A percentile compares a stretch with the other conserved stretches of the same genome.
These are phyloP conservation scores for Puffinus mauretanicus DNA, from an alignment of 2,113 vertebrate species.

Conservation along the genomic window DNA sequence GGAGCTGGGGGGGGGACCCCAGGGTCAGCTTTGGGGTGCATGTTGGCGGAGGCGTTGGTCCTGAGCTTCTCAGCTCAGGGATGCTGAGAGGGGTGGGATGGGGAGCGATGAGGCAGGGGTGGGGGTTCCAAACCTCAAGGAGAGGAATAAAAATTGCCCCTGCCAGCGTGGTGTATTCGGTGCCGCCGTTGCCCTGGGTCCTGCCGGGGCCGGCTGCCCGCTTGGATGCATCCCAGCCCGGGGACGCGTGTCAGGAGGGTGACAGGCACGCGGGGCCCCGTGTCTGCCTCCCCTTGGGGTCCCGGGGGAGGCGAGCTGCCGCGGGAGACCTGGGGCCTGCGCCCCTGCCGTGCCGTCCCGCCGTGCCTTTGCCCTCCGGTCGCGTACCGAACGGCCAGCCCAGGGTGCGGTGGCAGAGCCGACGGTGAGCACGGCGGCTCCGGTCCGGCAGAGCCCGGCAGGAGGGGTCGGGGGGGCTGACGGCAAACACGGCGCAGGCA, in stretches of 20 bases:
- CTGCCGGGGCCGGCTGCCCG: neutral
- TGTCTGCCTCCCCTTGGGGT: neutral
- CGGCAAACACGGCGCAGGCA: fast-evolving
- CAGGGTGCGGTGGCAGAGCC: neutral
- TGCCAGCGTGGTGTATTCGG: fast-evolving
- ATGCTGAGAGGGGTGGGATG: neutral
- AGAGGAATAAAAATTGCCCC: fast-evolving
- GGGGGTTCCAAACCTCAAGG: neutral
- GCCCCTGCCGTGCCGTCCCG: neutral
- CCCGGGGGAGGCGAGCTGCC: fast-evolving
- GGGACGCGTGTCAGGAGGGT: neutral
- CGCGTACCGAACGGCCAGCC: fast-evolving
- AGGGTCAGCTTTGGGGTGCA: neutral
- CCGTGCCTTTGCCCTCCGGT: neutral
- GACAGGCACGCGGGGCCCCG: neutral
- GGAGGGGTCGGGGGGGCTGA: neutral
- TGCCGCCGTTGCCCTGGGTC: fast-evolving
- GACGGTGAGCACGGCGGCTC: neutral
- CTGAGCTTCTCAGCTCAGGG: neutral
- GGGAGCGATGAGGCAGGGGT: neutral
- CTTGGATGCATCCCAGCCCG: neutral
- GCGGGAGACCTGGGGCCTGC: neutral
- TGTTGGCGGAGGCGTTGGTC: neutral
- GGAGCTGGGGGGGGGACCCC: neutral
- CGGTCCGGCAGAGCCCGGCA: fast-evolving